These are phyloP conservation scores for Heterodera carotae DNA, from an alignment of 1,140 invertebrate genomes.

Conservation along the genomic window DNA sequence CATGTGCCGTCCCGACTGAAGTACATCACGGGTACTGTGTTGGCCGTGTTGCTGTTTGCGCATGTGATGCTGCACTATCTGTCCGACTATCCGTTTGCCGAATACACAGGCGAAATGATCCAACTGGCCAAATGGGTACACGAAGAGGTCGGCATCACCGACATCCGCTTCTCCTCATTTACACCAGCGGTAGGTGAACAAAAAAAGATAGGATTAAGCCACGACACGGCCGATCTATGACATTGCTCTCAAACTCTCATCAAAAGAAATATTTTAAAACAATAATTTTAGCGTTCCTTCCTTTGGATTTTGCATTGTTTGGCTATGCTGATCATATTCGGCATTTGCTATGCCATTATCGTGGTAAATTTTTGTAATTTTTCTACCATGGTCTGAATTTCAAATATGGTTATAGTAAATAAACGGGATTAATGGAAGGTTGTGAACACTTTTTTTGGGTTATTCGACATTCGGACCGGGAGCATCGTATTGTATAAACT, in stretches of 20 bases:
- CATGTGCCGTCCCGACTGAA: conserved; percentile 20
- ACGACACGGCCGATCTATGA: too few species aligned
- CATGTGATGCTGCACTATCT: conserved; percentile 24
- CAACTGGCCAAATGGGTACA: conserved; percentile 15
- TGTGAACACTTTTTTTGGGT: too few species aligned
- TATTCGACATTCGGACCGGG: too few species aligned
- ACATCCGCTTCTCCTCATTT: conserved; percentile 27
- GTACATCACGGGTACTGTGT: conserved; percentile 21
- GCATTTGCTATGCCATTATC: conserved; percentile 25
- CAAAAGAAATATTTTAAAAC: background rate
- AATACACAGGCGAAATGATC: conserved; percentile 9
- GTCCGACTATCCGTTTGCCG: conserved; percentile 23
- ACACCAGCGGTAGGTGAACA: conserved; percentile 14
- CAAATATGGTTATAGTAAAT: too few species aligned
- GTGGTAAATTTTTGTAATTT: conserved; percentile 9
- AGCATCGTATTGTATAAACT: too few species aligned
- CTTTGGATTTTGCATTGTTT: conserved; percentile 22
- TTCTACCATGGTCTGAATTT: too few species aligned
- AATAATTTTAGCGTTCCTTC: background rate
- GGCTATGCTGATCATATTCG: conserved; percentile 19
- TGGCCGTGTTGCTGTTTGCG: conserved; percentile 10
- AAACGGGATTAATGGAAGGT: too few species aligned
- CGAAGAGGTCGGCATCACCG: conserved; percentile 20
- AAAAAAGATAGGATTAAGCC: background rate
- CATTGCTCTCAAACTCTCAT: too few species aligned